Conservation (phyloP, 2,797 vertebrate genomes). For the Crypturellus tataupa region DNA sequence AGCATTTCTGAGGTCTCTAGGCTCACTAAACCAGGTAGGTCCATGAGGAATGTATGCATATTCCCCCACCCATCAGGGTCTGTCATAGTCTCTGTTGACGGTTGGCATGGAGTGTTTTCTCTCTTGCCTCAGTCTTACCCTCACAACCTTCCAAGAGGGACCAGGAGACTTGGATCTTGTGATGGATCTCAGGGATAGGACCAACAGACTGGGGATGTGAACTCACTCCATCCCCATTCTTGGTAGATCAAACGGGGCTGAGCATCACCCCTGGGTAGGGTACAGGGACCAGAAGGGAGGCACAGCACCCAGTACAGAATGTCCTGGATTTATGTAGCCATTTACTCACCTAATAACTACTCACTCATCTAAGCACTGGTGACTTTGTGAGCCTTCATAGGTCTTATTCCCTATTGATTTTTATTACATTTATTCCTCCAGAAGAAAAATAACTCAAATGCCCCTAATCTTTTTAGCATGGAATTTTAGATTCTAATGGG, state of each 20-base stretch:
- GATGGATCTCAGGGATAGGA: background rate
- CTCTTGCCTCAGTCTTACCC: background rate
- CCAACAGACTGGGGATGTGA: background rate
- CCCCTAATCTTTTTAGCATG: conserved; percentile 63
- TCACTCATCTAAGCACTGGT: background rate
- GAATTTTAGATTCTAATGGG: conserved; percentile 75
- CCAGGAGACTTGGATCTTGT: background rate
- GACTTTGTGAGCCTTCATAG: background rate
- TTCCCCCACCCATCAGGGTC: background rate
- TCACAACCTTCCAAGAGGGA: background rate
- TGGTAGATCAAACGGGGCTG: background rate
- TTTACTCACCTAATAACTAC: background rate
- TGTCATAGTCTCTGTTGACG: background rate
- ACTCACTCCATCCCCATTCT: no score
- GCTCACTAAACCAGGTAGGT: background rate
- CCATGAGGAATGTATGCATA: background rate
- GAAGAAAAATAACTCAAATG: conserved; percentile 42
- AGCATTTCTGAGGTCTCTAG: background rate
- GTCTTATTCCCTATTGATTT: background rate
- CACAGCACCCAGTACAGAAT: background rate
- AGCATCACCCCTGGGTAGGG: background rate
- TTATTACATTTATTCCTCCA: conserved; percentile 44
- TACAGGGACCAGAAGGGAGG: background rate
- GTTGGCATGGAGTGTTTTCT: background rate
- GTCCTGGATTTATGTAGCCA: background rate